Evolutionary conservation across 2,797 vertebrate genomes (phyloP).

Genomic region (Margarornis squamiger): DNA sequence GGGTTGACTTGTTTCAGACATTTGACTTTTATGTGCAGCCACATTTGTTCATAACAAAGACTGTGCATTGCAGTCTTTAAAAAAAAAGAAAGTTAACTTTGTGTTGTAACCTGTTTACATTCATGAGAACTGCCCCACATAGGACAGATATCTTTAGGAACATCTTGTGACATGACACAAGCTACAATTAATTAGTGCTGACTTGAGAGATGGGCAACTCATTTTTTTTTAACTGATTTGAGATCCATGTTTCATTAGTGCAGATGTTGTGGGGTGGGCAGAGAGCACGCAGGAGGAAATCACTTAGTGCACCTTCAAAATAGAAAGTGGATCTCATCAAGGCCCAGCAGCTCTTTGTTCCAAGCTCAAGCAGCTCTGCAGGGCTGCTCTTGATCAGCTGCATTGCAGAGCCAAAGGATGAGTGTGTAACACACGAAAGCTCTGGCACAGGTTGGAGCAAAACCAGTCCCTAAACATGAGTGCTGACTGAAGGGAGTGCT

Average conservation of each 20-base stretch:
- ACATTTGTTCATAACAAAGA: not conserved
- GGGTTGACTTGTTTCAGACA: not conserved
- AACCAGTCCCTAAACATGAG: accelerated
- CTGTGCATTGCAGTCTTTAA: not conserved
- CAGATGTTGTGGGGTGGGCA: not conserved
- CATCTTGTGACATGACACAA: not conserved
- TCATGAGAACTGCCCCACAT: not conserved
- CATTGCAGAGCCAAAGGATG: not conserved
- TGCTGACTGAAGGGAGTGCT: accelerated
- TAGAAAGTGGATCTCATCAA: not conserved
- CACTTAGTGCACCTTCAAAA: not conserved
- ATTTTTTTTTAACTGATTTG: not conserved
- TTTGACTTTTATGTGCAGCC: not conserved
- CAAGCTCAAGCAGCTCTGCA: not conserved
- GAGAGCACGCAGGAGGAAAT: not conserved
- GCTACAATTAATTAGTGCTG: not conserved
- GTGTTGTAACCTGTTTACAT: not conserved
- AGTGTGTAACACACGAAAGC: not conserved
- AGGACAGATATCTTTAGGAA: not conserved
- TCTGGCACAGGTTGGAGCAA: not conserved
- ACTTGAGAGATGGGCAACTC: not conserved
- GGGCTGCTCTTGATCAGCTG: not conserved
- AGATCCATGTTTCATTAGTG: accelerated
- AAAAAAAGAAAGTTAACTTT: not conserved
- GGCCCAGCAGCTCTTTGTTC: not conserved